phyloP scores from a whole-genome alignment of 2,888 invertebrate species.

The Vesta saturnalis region DNA sequence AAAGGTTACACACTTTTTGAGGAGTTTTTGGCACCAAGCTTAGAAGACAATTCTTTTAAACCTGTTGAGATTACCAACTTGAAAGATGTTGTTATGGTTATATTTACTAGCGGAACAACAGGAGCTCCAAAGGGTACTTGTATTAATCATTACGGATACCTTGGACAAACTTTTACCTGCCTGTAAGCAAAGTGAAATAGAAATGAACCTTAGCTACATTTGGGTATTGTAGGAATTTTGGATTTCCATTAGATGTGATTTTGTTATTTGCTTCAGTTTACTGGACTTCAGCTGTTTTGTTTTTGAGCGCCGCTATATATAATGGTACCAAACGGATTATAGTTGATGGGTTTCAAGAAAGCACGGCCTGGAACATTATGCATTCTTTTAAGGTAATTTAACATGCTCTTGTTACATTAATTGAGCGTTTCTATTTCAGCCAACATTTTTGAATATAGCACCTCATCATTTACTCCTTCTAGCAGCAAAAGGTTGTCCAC shows the following conservation, averaged over 20 bases:
- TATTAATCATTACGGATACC: constrained; percentile 39
- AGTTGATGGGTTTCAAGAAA: constrained; percentile 37
- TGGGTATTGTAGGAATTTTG: too few relatives aligned
- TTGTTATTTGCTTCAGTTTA: constrained; percentile 47
- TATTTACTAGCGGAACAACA: constrained; percentile 49
- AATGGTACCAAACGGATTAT: constrained; percentile 47
- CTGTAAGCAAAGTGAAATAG: neutral
- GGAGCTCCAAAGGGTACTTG: constrained; percentile 48
- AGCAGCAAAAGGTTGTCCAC: neutral
- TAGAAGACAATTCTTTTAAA: constrained; percentile 36
- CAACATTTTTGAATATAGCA: neutral
- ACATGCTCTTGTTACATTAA: neutral
- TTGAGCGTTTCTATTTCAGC: neutral
- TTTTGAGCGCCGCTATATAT: constrained; percentile 39
- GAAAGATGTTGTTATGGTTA: constrained; percentile 39
- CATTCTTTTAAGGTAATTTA: constrained; percentile 17
- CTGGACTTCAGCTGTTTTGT: constrained; percentile 50
- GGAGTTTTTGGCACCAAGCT: constrained; percentile 15
- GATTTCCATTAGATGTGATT: neutral
- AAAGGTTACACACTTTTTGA: constrained; percentile 30
- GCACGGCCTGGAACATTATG: constrained; percentile 7
- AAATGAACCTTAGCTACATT: neutral
- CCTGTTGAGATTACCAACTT: constrained; percentile 29
- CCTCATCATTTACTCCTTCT: neutral
- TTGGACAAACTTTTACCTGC: neutral